A percentile compares a stretch with the other conserved stretches of the same genome.
These are phyloP conservation scores for Apostichopus leukothele DNA, from an alignment of 53 echinoderm and acorn worm species.

Conservation along the genomic window DNA sequence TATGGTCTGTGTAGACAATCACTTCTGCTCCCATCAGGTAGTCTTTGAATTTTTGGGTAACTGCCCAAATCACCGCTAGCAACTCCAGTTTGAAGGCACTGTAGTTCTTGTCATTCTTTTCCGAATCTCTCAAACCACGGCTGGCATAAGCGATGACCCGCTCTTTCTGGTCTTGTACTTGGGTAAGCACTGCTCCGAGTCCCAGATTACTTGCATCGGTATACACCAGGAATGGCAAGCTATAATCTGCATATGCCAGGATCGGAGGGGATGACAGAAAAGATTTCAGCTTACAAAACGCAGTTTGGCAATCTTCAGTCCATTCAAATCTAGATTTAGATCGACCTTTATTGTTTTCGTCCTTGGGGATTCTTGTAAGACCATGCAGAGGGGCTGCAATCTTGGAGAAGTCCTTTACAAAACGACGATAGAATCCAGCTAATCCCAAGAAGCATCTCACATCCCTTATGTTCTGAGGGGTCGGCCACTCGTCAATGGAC, in stretches of 20 bases:
- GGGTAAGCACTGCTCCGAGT: conserved; percentile 52
- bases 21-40: conserved; percentile 47
- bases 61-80: conserved; percentile 57
- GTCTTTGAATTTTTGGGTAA: conserved; percentile 56
- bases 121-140: conserved; percentile 31
- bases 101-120: conserved; percentile 49
- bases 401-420: conserved; percentile 51
- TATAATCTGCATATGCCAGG: neutral
- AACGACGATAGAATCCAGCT: conserved; percentile 64
- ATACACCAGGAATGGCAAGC: neutral
- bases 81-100: conserved; percentile 58
- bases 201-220: conserved; percentile 21
- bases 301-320: neutral
- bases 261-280: neutral
- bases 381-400: conserved; percentile 60
- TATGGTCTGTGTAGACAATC: conserved; percentile 52
- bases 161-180: conserved; percentile 29
- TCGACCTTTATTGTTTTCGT: neutral
- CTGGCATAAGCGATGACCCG: conserved; percentile 52
- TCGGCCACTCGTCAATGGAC: conserved; percentile 51
- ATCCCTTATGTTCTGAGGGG: conserved; percentile 50
- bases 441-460: conserved; percentile 57
- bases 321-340: neutral
- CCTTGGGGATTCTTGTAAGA: neutral
- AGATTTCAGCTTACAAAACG: neutral